Conservation (phyloP, 2,888 invertebrate species). For the Deroplatys truncata region DNA sequence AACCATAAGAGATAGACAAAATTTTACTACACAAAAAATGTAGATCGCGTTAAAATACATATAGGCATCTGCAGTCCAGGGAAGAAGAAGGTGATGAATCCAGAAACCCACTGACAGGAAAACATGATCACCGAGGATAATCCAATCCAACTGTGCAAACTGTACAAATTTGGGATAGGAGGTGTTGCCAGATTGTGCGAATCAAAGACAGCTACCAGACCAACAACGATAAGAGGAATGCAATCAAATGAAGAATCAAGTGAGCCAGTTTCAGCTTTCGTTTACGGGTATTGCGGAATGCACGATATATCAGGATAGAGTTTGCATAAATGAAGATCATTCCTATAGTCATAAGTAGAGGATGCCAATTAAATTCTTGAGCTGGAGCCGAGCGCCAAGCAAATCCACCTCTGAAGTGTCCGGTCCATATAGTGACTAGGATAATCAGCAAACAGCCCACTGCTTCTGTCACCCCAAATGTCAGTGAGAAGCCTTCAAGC, state of each 20-base stretch:
- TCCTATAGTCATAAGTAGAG: slow-evolving; percentile 78
- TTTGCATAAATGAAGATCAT: slow-evolving; percentile 78
- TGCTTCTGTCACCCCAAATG: slow-evolving; percentile 46
- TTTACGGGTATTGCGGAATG: slow-evolving; percentile 68
- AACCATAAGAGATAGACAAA: no score
- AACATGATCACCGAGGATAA: slow-evolving; percentile 69
- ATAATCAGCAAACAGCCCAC: slow-evolving; percentile 53
- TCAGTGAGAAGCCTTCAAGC: slow-evolving; percentile 46
- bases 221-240: slow-evolving; percentile 67
- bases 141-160: slow-evolving; percentile 80
- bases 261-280: slow-evolving; percentile 71
- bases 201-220: slow-evolving; percentile 74
- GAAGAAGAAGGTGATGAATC: slow-evolving; percentile 68
- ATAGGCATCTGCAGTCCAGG: slow-evolving; percentile 62
- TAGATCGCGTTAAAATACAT: no score
- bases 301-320: slow-evolving; percentile 76
- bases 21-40: no score
- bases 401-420: slow-evolving; percentile 58
- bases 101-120: slow-evolving; percentile 67
- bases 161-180: slow-evolving; percentile 67
- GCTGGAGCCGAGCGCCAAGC: slow-evolving; percentile 59
- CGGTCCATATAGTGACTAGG: slow-evolving; percentile 61
- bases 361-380: slow-evolving; percentile 83
- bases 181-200: slow-evolving; percentile 61
- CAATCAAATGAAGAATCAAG: slow-evolving; percentile 61